phyloP scores from a whole-genome alignment of 2,888 invertebrate species.

The Drosophila atroscutellata region DNA sequence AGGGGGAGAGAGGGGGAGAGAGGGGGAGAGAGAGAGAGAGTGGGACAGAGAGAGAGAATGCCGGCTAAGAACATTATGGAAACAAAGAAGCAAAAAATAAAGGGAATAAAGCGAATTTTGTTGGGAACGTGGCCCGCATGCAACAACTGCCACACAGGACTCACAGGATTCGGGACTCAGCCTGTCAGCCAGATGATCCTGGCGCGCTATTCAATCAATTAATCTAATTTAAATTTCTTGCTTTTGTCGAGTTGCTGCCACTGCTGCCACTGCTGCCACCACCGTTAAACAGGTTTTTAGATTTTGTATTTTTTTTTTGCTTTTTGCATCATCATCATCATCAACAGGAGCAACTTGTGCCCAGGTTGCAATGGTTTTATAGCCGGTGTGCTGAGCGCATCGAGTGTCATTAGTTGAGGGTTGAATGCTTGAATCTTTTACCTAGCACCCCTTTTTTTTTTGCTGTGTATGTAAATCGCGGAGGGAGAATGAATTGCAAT shows the following conservation, averaged over 20 bases:
- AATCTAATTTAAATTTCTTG: slow-evolving; percentile 83
- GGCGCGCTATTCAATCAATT: slow-evolving; percentile 82
- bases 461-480: slow-evolving; percentile 26
- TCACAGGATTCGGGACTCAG: slow-evolving; percentile 37
- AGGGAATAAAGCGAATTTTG: slow-evolving; percentile 11
- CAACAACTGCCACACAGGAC: slow-evolving; percentile 59
- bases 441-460: slow-evolving; percentile 39
- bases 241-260: slow-evolving; percentile 59
- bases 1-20: not conserved
- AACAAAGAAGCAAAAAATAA: slow-evolving; percentile 18
- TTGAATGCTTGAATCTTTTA: slow-evolving; percentile 46
- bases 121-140: slow-evolving; percentile 66
- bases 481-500: slow-evolving; percentile 48
- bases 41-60: not conserved
- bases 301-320: slow-evolving; percentile 44
- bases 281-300: slow-evolving; percentile 74
- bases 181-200: slow-evolving; percentile 40
- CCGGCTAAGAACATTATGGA: slow-evolving; percentile 58
- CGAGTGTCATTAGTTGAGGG: slow-evolving; percentile 65
- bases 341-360: slow-evolving; percentile 31
- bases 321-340: slow-evolving; percentile 69
- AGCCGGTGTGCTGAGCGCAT: slow-evolving; percentile 27
- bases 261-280: slow-evolving; percentile 49
- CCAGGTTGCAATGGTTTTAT: slow-evolving; percentile 52
- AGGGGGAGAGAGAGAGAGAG: not conserved